A percentile compares a stretch with the other conserved stretches of the same genome.
These are phyloP conservation scores for Erynnis tages DNA, from an alignment of 2,888 invertebrate species.

Conservation along the genomic window DNA sequence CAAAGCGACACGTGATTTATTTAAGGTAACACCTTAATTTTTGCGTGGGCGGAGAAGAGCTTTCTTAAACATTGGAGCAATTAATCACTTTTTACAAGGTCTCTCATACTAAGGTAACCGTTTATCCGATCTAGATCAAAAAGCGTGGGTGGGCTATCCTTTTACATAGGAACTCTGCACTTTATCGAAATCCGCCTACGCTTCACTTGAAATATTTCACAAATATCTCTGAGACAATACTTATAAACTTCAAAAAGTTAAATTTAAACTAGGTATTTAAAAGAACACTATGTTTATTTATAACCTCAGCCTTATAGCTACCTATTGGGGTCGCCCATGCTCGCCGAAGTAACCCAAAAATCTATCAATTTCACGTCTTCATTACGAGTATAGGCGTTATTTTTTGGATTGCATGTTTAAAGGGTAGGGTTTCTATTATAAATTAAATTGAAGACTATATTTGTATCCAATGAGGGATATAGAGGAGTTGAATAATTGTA, in stretches of 20 bases:
- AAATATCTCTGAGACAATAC: too few species aligned
- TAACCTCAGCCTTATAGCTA: too few species aligned
- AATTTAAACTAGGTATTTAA: not conserved
- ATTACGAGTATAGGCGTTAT: not conserved
- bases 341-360: not conserved
- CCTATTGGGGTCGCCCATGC: not conserved
- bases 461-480: too few species aligned
- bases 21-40: not conserved
- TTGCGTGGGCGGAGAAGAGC: not conserved
- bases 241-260: too few species aligned
- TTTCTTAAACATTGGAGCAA: not conserved
- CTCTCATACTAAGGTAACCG: not conserved
- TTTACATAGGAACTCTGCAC: not conserved
- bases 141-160: slow-evolving; percentile 3
- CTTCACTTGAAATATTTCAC: too few species aligned
- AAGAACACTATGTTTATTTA: too few species aligned
- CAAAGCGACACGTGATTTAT: too few species aligned
- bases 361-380: not conserved
- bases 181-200: too few species aligned
- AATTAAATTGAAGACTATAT: too few species aligned
- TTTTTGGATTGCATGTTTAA: not conserved
- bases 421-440: too few species aligned
- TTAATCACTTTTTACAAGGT: slow-evolving; percentile 1
- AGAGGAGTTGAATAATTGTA: slow-evolving; percentile 29
- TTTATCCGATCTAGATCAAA: not conserved